Base-by-base conservation (phyloP, 2,888 invertebrate species). In the Oscheius onirici region DNA sequence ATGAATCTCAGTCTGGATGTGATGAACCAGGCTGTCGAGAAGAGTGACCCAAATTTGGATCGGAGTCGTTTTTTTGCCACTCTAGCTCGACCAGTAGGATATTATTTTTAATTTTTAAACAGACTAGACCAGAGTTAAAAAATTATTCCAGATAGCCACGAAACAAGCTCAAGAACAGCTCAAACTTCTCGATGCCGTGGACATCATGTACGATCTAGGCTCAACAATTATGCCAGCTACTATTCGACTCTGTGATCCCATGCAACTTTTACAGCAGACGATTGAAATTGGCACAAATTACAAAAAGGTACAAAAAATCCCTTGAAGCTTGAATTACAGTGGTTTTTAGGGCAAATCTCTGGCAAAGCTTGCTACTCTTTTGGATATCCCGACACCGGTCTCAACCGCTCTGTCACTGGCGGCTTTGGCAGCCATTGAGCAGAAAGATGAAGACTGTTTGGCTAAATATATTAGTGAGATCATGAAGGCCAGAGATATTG, bases 331-430 rank as follows among this genome's bases (percentile, higher is more conserved):
- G 8, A 34, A 34, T 34, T 22, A 20, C 2, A 3, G 10, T 22
- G 2, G 2, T 44, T 41, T 52, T 40, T 49, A 78, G 73, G 77
- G 71, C 13, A 80, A 76, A 40, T 75, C 77, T 28, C 46, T 75
- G 44, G 72, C 79, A 13, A 73, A 71, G 26, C 55, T 82, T n/a
- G 80, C 79, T 3, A 67, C 73, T 13, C 73, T 78, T 10, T 68
- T 82, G n/a, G 72, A 75, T 13, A 74, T 82, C n/a, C 58, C 57
- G 0, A 63, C 80, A 0, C 79, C 82, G 0, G 79, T 80, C 3
- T 80, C 82, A 0, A 77, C 79, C 0, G 78, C 80, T 5, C 69
- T 78, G 11, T 79, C 80, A 0, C 69, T 71, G 20, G 79, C 79
- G 52, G 76, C 82, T 17, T 69, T 82, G 28, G 75, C 74, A 11